These are phyloP conservation scores for Megalops atlanticus DNA, from an alignment of 2,113 vertebrate species.

Conservation along the genomic window DNA sequence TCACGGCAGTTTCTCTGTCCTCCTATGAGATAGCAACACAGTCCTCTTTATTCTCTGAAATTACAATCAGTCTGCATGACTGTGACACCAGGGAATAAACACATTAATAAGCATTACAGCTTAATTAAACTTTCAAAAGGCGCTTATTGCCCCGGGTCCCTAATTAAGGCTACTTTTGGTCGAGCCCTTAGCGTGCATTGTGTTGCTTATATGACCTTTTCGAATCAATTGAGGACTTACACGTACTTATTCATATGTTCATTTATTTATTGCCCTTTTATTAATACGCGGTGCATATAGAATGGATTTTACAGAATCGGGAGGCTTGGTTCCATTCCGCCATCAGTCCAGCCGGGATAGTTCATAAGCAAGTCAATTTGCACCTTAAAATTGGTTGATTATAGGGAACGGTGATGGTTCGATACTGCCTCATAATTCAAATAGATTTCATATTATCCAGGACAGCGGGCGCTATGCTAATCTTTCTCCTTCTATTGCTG, in stretches of 20 bases:
- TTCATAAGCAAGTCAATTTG: slow-evolving; percentile 50
- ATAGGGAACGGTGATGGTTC: slow-evolving; percentile 53
- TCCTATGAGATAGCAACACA: slow-evolving; percentile 34
- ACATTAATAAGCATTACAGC: slow-evolving; percentile 69
- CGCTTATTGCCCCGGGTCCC: slow-evolving; percentile 56
- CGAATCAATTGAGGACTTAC: slow-evolving; percentile 42
- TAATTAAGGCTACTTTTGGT: slow-evolving; percentile 65
- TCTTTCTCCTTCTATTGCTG: slow-evolving; percentile 36
- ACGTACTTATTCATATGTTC: slow-evolving; percentile 51
- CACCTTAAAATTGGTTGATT: slow-evolving; percentile 56
- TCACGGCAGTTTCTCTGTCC: not conserved
- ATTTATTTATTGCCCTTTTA: slow-evolving; percentile 44
- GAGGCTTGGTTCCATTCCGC: slow-evolving; percentile 46
- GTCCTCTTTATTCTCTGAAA: slow-evolving; percentile 48
- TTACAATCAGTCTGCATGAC: slow-evolving; percentile 53
- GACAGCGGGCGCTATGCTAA: slow-evolving; percentile 53
- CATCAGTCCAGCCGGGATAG: slow-evolving; percentile 44
- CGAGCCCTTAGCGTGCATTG: slow-evolving; percentile 56
- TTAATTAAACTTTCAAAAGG: slow-evolving; percentile 58
- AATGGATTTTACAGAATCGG: slow-evolving; percentile 49
- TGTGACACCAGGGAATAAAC: slow-evolving; percentile 55
- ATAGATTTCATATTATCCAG: slow-evolving; percentile 51
- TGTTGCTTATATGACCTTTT: slow-evolving; percentile 35
- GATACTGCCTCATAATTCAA: slow-evolving; percentile 50
- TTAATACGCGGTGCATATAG: slow-evolving; percentile 60